Evolutionary conservation across 2,888 invertebrate genomes (phyloP).

Genomic region (Pheosia gnoma): DNA sequence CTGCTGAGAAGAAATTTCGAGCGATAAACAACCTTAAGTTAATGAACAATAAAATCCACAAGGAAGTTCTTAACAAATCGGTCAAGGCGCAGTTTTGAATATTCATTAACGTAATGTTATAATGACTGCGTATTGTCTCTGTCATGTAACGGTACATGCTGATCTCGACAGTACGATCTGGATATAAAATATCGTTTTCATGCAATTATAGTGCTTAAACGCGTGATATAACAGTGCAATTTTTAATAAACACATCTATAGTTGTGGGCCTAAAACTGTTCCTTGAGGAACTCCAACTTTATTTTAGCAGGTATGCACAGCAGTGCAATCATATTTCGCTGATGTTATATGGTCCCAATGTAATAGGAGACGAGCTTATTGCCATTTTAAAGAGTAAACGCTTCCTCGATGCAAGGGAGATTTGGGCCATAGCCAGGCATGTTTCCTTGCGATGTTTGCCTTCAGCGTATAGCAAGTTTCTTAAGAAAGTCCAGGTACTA

Average conservation of each 20-base stretch:
- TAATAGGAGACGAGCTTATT: too few relatives aligned
- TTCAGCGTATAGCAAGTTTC: too few relatives aligned
- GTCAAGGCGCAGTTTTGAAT: slow-evolving; percentile 9
- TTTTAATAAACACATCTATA: neutral
- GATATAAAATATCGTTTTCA: neutral
- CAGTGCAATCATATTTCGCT: too few relatives aligned
- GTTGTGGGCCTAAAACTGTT: neutral
- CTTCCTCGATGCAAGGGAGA: too few relatives aligned
- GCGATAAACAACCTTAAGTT: neutral
- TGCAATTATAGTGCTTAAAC: neutral
- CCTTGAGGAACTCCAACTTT: neutral
- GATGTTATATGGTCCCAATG: too few relatives aligned
- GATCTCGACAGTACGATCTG: neutral
- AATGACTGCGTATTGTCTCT: slow-evolving; percentile 5
- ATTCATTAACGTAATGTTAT: slow-evolving; percentile 5
- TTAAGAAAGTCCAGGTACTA: too few relatives aligned
- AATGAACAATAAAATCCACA: slow-evolving; percentile 6
- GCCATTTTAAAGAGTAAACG: too few relatives aligned
- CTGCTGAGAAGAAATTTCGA: neutral
- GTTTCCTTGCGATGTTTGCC: too few relatives aligned
- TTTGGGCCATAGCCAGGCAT: too few relatives aligned
- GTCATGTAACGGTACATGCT: slow-evolving; percentile 4
- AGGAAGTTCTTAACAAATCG: slow-evolving; percentile 7
- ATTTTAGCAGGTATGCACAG: too few relatives aligned
- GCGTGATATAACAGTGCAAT: neutral